Percentiles rank a stretch among this genome's conserved stretches.
phyloP scores from a whole-genome alignment of 1,140 invertebrate genomes.

The Drosophila auraria region DNA sequence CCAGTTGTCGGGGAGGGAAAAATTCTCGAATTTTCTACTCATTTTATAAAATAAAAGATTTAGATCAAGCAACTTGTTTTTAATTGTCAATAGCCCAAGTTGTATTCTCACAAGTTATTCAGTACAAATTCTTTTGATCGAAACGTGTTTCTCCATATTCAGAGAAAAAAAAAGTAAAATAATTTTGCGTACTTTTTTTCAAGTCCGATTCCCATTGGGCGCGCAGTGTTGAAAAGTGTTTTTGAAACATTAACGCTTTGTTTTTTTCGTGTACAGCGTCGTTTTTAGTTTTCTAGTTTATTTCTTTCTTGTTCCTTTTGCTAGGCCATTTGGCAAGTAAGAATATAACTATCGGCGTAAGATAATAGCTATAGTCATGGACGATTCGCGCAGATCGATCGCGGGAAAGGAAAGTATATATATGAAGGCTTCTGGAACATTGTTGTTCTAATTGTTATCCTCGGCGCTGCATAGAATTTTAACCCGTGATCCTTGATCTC shows the following conservation, averaged over 20 bases:
- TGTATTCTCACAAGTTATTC: neutral
- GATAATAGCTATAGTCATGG: constrained; percentile 36
- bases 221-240: constrained; percentile 67
- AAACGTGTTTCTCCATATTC: neutral
- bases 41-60: no score
- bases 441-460: neutral
- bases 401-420: constrained; percentile 31
- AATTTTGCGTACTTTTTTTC: neutral
- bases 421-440: no score
- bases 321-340: constrained; percentile 10
- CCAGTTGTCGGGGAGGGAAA: no score
- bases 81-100: no score
- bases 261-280: constrained; percentile 71
- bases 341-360: neutral
- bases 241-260: constrained; percentile 75
- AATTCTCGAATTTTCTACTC: no score
- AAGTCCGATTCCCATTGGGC: constrained; percentile 22
- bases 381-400: constrained; percentile 61
- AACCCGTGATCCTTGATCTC: neutral
- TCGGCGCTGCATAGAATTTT: neutral
- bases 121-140: neutral
- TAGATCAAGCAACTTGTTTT: no score
- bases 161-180: neutral
- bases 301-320: neutral
- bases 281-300: constrained; percentile 8